Conservation (phyloP, 2,888 invertebrate species). For the Callimorpha dominula region DNA sequence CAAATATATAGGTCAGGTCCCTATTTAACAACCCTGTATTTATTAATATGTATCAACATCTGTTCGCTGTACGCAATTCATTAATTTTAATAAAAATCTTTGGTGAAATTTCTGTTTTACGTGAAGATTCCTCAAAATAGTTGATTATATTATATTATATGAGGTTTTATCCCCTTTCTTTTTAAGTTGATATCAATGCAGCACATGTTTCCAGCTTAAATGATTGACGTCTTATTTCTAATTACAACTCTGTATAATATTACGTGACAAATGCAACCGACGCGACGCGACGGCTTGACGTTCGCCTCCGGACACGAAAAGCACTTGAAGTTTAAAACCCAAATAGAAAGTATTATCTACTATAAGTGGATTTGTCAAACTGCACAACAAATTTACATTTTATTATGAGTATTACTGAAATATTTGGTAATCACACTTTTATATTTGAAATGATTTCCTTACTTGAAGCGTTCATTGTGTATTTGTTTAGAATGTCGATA, state of each 20-base stretch:
- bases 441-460: neutral
- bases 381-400: neutral
- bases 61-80: no score
- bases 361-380: neutral
- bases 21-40: no score
- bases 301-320: neutral
- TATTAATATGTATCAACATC: no score
- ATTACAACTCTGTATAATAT: neutral
- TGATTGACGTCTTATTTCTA: neutral
- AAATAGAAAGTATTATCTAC: no score
- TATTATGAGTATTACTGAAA: neutral
- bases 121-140: no score
- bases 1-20: no score
- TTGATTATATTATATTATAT: no score
- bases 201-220: neutral
- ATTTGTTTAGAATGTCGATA: no score
- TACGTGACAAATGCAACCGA: neutral
- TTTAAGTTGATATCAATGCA: neutral
- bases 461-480: no score
- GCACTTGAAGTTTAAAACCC: neutral
- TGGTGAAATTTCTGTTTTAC: no score
- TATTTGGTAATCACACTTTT: neutral
- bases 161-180: no score
- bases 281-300: neutral
- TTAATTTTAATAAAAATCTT: no score